A percentile compares a stretch with the other conserved stretches of the same genome.
Evolutionary conservation across 2,113 vertebrate species (phyloP).

Genomic region (Numida meleagris): DNA sequence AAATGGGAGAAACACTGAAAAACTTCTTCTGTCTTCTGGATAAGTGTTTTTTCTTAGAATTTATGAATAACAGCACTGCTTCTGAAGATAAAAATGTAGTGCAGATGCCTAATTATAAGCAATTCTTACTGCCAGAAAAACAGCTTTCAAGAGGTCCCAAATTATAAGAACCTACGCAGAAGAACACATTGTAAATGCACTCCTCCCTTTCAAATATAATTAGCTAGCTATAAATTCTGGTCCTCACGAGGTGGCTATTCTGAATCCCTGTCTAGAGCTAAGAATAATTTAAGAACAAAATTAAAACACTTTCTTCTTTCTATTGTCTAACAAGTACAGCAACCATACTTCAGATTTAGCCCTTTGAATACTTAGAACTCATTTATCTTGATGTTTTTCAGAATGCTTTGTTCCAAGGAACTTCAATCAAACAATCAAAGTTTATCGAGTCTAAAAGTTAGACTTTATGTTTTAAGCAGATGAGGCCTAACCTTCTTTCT

Average conservation of each 20-base stretch:
- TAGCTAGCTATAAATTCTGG: background rate
- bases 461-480: background rate
- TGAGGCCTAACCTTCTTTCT: background rate
- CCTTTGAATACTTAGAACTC: background rate
- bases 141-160: background rate
- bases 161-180: background rate
- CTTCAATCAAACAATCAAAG: background rate
- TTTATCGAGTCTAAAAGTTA: background rate
- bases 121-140: background rate
- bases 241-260: background rate
- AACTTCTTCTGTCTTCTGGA: background rate
- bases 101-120: background rate
- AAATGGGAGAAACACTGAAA: background rate
- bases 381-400: background rate
- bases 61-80: background rate
- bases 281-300: background rate
- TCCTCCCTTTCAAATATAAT: background rate
- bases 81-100: background rate
- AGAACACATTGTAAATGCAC: background rate
- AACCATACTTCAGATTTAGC: background rate
- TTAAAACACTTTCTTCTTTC: fast-evolving
- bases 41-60: background rate
- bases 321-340: fast-evolving
- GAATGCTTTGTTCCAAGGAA: fast-evolving
- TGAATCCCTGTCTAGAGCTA: background rate